Evolutionary conservation across 1,140 invertebrate genomes (phyloP), one percentile per base, ranked within the genome.

Genomic region (Hycleus cichorii): DNA sequence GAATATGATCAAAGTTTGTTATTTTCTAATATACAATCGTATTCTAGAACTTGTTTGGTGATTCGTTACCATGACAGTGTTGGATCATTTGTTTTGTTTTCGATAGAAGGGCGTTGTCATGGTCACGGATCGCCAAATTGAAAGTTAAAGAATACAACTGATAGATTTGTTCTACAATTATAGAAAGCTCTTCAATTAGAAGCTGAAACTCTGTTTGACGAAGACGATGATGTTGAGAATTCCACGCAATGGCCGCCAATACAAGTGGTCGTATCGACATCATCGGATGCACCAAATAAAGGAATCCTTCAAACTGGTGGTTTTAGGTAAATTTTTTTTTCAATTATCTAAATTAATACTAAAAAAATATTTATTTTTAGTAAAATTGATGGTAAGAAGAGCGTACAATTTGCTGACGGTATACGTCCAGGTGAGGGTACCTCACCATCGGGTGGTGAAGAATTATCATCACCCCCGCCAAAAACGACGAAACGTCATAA

Each of bases 341-440:
- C 1, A 24, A 49, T 38, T 1, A n/a, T 1, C 0, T 3, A 7
- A 26, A 3, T 26, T 24, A 4, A 38, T 49, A 8, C 24, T 49
- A 6, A 7, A 25, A 49, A 24, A 3, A 18, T 18, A 9, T 25
- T 39, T 18, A 39, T 43, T 40, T 42, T 10, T 18, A 57, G 55
- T 38, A 51, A 8, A 44, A 39, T 26, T n/a, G 39, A 47, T n/a
- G 32, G 4, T 7, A 64, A 48, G 32, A 71, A 84, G 62, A 73
- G 68, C 7, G 83, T 85, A 0, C 79, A 81, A 64, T 85, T 85
- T 65, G 82, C 82, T 3, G 83, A 85, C 71, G 83, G 82, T 24
- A 72, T 85, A 12, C 74, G 76, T 55, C 83, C 83, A n/a, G 83
- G 83, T 0, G 81, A 83, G 62, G 83, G 83, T 0, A 84, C 82